Evolutionary conservation across 2,888 invertebrate species (phyloP), one percentile per base, ranked within the genome.

Genomic region (Lepidocyrtinus sp.): DNA sequence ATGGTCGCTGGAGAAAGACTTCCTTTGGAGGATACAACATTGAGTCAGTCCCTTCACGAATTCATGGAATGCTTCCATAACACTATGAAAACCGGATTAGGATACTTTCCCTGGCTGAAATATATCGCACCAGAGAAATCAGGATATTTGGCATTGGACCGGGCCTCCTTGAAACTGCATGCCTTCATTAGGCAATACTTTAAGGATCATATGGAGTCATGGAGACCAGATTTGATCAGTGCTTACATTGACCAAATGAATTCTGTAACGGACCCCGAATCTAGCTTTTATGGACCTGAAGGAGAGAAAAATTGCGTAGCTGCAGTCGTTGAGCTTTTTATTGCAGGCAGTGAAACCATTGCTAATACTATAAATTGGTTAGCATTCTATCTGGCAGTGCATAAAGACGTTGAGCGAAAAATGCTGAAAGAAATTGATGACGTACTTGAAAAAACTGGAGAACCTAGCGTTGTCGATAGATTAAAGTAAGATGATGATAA

Each of bases 211-310:
- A 55, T 62, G 15, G n/a, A 62, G 46, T 69, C 72, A 1, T 55
- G 61, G 9, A 45, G 45, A 2, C 75, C 80, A 50, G 73, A 83
- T 73, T 73, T 85, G 9, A 84, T 81, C 24, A 82, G 84, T 70
- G 72, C 75, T 3, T 85, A 84, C 25, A 63, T 83, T 7, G 17
- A 82, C 2, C 72, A 80, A 25, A 78, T 82, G 24, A n/a, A 68
- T 1, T 77, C 69, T 26, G 75, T 78, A 0, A 68, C 68, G 0
- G 83, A 82, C 72, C 62, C 75, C 0, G 67, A 78, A 7, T 84
- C 84, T 7, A 81, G 79, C 22, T 85, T 85, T 78, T 84, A 83
- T 67, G 70, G 78, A 59, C 25, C 69, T 12, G 46, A 24, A n/a
- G 85, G 83, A 46, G 46, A 65, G 21, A 9, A 21, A n/a, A 65